Evolutionary conservation across 2,113 vertebrate genomes (phyloP), one percentile per base, ranked within the genome.

Genomic region (Tragulus kanchil): DNA sequence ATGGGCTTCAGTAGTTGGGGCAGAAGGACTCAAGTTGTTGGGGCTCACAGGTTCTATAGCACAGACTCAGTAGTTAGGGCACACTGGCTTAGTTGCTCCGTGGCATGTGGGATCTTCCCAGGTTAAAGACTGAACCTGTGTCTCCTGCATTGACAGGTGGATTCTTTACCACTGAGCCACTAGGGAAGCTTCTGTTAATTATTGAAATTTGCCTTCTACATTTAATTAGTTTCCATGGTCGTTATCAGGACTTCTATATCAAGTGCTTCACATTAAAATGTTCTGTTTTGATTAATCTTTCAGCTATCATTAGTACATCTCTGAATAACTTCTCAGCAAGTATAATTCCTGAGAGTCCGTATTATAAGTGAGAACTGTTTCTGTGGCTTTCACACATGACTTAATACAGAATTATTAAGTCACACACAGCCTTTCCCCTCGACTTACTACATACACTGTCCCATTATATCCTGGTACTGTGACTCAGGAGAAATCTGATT

Each of bases 361-460:
- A 8, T 87, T 36, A 61, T 79, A 79, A 69, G 12, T 65, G 15
- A 73, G 42, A 95, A 28, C 91, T 87, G 54, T 31, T 90, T 90
- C n/a, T 92, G 31, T 94, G 31, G 19, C 56, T 92, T 87, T 94
- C 21, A n/a, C 5, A 59, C 8, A 36, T 92, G 19, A 89, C 77
- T 69, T 92, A 61, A 69, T 78, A 54, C 31, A 95, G 69, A 81
- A 65, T 94, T 79, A 78, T 17, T 62, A 28, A 92, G 54, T 69
- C 50, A 65, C 2, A 48, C 13, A 16, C 6, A 88, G 36, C 15
- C 61, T 91, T 69, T 15, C 25, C n/a, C 8, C 9, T 69, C 36
- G 78, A 26, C 8, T 67, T 61, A n/a, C 36, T 88, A 50, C 7
- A 21, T 48, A 25, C 11, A 58, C 69, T 85, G 14, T 54, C 71